phyloP scores from a whole-genome alignment of 2,797 vertebrate genomes.

The Hafferia zeledoni region DNA sequence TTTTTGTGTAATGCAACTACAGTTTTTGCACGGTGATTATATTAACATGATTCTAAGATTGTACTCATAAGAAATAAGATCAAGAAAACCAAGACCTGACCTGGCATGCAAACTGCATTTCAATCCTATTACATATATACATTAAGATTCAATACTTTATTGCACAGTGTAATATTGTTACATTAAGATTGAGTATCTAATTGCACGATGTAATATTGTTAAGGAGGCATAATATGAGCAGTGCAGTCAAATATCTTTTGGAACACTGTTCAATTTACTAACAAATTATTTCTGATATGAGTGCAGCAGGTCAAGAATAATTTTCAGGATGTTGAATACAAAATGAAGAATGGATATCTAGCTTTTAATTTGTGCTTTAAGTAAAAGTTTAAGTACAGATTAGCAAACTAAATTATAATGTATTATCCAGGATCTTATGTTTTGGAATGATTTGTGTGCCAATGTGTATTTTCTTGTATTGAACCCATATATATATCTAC shows the following conservation, averaged over 20 bases:
- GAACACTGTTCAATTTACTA: background rate
- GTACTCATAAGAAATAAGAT: background rate
- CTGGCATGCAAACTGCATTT: background rate
- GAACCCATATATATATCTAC: background rate
- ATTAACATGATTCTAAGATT: background rate
- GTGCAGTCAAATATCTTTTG: background rate
- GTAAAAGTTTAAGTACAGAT: background rate
- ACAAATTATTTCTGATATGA: background rate
- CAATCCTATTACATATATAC: background rate
- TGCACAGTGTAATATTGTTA: background rate
- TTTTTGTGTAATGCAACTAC: background rate
- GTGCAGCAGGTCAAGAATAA: background rate
- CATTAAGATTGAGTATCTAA: background rate
- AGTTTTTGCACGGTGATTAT: background rate
- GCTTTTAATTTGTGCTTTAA: background rate
- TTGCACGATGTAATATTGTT: background rate
- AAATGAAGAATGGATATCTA: background rate
- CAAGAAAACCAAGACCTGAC: background rate
- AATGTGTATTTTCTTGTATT: background rate
- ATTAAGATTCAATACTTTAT: background rate
- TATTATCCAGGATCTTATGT: background rate
- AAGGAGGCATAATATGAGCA: background rate
- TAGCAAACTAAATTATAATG: background rate
- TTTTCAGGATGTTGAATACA: background rate
- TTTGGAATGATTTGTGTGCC: background rate